phyloP scores from a whole-genome alignment of 2,113 vertebrate genomes.

The Anarhynchus alexandrinus region DNA sequence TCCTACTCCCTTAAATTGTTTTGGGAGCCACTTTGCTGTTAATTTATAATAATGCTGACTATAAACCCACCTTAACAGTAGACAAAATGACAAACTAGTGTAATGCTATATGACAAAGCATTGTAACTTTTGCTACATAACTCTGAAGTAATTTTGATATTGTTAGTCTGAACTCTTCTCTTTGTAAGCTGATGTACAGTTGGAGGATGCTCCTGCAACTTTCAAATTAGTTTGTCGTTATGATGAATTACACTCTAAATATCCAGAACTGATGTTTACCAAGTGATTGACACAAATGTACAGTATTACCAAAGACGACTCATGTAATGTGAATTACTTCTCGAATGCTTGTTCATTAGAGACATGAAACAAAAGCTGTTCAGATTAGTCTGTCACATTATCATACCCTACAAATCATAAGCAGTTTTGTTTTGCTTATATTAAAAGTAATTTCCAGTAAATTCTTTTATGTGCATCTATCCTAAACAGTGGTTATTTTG shows the following conservation, averaged over 20 bases:
- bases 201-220: background rate
- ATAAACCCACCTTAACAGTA: background rate
- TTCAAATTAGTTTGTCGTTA: background rate
- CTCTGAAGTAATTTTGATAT: background rate
- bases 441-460: constrained; percentile 24
- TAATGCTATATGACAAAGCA: background rate
- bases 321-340: background rate
- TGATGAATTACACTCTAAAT: background rate
- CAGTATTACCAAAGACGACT: constrained; percentile 14
- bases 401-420: background rate
- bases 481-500: background rate
- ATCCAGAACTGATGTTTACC: background rate
- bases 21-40: background rate
- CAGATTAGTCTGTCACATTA: background rate
- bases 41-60: background rate
- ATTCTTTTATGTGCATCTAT: background rate
- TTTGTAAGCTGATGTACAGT: background rate
- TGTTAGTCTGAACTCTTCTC: background rate
- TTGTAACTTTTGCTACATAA: background rate
- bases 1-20: background rate
- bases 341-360: background rate
- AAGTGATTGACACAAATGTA: background rate
- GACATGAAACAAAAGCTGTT: background rate
- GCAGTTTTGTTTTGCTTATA: background rate
- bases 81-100: background rate